Evolutionary conservation across 2,888 invertebrate genomes (phyloP), one percentile per base, ranked within the genome.

Genomic region (Mythimna albipuncta): DNA sequence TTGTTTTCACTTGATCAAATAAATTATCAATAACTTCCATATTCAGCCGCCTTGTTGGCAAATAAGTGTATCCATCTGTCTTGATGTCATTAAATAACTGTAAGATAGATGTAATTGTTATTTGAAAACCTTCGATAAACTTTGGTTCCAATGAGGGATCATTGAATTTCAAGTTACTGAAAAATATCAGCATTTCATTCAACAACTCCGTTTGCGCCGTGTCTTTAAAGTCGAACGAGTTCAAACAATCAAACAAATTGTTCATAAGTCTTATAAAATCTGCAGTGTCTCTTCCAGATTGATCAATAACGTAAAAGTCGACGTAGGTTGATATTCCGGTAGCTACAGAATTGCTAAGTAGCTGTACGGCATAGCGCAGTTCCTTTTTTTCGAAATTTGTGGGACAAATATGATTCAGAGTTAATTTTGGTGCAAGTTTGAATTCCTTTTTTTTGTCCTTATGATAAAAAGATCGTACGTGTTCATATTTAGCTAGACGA

Each of bases 301-400:
- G 0, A 21, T 72, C 59, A 55, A 81, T 55, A 7, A 16, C 6
- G 32, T 38, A 0, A 38, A 41, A 68, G 19, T 81, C 64, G 41
- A 69, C 44, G 44, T 75, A 85, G 2, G 78, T 81, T 21, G 70
- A 75, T 52, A 90, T 73, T 38, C 84, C 87, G 19, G 76, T 62
- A 21, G 89, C 87, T 38, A 90, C 90, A 52, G 88, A 72, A n/a
- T 64, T 79, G 50, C 90, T 89, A 7, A 90, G 70, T 38, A 89
- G 59, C 80, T 90, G 87, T 16, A 82, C 75, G 2, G 89, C 90
- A 64, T 79, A 88, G 9, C 65, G 50, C 38, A 88, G 81, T 55
- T 86, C 81, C 58, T 64, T 86, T 69, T 82, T 89, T 70, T 89
- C 87, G 44, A 82, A 83, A 54, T 83, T 83, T 21, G 68, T 87